Percentiles rank a stretch among this genome's conserved stretches.
These are phyloP conservation scores for Plutella xylostella DNA, from an alignment of 2,888 invertebrate species.

Conservation along the genomic window DNA sequence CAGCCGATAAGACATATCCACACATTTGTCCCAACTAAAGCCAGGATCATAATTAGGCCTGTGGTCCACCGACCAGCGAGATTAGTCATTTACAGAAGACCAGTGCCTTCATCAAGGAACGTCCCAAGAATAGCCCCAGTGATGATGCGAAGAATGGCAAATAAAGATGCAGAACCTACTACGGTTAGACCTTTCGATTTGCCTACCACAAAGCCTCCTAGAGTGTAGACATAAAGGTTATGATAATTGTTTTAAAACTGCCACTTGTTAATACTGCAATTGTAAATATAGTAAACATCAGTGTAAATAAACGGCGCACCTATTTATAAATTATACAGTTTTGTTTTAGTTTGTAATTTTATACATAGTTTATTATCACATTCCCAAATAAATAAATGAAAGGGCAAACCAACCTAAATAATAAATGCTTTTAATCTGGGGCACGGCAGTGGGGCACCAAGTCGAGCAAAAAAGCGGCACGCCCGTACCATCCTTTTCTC, in stretches of 20 bases:
- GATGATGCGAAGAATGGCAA: conserved; percentile 21
- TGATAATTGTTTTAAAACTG: background rate
- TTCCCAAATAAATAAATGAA: too few species aligned
- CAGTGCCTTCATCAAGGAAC: conserved; percentile 18
- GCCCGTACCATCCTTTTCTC: too few species aligned
- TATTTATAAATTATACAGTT: background rate
- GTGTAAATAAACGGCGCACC: background rate
- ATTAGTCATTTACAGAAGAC: conserved; percentile 28
- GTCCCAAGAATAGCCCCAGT: conserved; percentile 24
- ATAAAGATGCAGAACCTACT: conserved; percentile 43
- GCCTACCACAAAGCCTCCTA: conserved; percentile 41
- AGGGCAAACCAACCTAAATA: too few species aligned
- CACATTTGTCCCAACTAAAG: conserved; percentile 38
- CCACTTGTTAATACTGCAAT: too few species aligned
- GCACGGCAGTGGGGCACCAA: too few species aligned
- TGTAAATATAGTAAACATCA: too few species aligned
- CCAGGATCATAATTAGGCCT: conserved; percentile 47
- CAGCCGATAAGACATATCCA: conserved; percentile 31
- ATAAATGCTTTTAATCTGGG: too few species aligned
- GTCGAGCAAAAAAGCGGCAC: too few species aligned
- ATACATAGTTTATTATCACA: background rate
- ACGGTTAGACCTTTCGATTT: conserved; percentile 40
- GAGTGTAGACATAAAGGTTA: conserved; percentile 23
- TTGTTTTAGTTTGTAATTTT: background rate
- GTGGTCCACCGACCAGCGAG: conserved; percentile 29